A percentile compares a stretch with the other conserved stretches of the same genome.
Conservation (phyloP, 1,140 invertebrate species). For the Rhagoletis pomonella region DNA sequence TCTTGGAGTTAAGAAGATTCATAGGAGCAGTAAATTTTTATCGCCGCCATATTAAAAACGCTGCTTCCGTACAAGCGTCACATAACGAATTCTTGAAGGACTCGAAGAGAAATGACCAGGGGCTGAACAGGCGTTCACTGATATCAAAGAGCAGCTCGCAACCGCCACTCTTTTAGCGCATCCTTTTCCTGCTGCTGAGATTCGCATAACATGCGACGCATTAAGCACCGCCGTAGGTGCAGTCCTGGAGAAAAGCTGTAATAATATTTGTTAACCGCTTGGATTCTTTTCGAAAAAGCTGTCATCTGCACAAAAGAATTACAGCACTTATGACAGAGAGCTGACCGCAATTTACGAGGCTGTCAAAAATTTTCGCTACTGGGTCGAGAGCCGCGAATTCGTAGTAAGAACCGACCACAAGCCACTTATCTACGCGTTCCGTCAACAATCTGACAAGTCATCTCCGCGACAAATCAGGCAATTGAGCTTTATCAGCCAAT, state of each 20-base stretch:
- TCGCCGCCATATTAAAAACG: not conserved
- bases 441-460: not conserved
- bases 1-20: slow-evolving; percentile 30
- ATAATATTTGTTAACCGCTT: slow-evolving; percentile 64
- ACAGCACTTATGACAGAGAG: slow-evolving; percentile 72
- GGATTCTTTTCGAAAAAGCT: slow-evolving; percentile 71
- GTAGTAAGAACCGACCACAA: slow-evolving; percentile 70
- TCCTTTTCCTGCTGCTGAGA: not conserved
- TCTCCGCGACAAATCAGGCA: not conserved
- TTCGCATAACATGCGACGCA: slow-evolving; percentile 63
- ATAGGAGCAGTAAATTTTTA: slow-evolving; percentile 43
- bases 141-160: slow-evolving; percentile 24
- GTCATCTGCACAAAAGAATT: slow-evolving; percentile 62
- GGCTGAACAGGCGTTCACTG: not conserved
- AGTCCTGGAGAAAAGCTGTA: slow-evolving; percentile 68
- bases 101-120: slow-evolving; percentile 33
- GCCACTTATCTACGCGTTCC: slow-evolving; percentile 59
- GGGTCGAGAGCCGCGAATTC: slow-evolving; percentile 52
- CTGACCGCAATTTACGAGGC: slow-evolving; percentile 66
- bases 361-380: slow-evolving; percentile 64
- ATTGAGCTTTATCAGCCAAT: not conserved
- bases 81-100: slow-evolving; percentile 27
- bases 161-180: slow-evolving; percentile 45
- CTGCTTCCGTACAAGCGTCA: not conserved
- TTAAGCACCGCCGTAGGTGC: slow-evolving; percentile 71